Base-by-base conservation (phyloP, 2,888 invertebrate genomes). In the Chromoteleia sp. region DNA sequence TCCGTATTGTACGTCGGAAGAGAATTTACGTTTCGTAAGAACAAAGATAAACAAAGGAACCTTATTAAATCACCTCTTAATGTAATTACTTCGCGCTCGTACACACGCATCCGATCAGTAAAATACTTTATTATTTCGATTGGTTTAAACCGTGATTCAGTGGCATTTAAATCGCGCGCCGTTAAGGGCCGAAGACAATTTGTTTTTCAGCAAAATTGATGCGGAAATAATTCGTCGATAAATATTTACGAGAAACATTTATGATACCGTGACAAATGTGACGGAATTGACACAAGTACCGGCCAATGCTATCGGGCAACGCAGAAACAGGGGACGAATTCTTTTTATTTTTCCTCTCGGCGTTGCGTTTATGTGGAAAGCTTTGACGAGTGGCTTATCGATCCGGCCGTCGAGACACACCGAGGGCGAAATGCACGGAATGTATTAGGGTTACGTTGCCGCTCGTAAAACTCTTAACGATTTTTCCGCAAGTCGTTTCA, bases 391-490 rank as follows among this genome's bases (percentile, higher is more conserved):
- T 65, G 63, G 65, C 65, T 63, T 65, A 74, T 74, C 63, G 58
- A 65, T 29, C 21, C 12, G 36, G 17, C 33, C 12, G 54, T 70
- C 58, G 61, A 61, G 65, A 21, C 25, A 21, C 43, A 56, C 48
- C 48, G 58, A 59, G 73, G 73, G 67, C 30, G 39, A 67, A 70
- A 61, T 15, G 67, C 59, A 30, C 25, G 58, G 67, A 67, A 67
- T 59, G 73, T 67, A 79, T 73, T 79, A 79, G 67, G 54, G 52
- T 79, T 68, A 48, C 45, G 45, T 59, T 48, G 50, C 56, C 59
- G 76, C 63, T 77, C 80, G 80, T 80, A 83, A 83, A 83, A 77
- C 61, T 73, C 65, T 76, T 79, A 83, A 80, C 77, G 80, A 80
- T 83, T 83, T 75, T 82, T 74, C 80, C 59, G 68, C 73, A 77